These are phyloP conservation scores for Gastrophryne carolinensis DNA, from an alignment of 2,797 vertebrate species.

Conservation along the genomic window DNA sequence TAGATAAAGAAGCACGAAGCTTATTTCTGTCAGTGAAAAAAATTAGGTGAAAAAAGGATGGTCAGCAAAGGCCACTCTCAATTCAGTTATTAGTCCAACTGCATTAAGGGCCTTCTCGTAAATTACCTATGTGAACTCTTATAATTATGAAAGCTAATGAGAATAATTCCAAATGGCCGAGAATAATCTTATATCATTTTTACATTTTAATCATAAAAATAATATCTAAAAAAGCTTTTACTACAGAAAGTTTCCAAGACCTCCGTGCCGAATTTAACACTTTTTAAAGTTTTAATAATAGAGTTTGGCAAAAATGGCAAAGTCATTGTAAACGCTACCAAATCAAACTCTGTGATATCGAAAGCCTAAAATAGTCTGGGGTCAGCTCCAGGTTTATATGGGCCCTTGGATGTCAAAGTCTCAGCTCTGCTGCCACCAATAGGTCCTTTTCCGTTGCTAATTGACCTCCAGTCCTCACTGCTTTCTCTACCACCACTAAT, in stretches of 20 bases:
- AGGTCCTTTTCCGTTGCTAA: no score
- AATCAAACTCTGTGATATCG: neutral
- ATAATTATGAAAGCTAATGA: slow-evolving; percentile 59
- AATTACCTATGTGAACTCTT: slow-evolving; percentile 55
- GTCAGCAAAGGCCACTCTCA: slow-evolving; percentile 56
- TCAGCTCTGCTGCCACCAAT: no score
- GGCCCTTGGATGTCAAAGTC: no score
- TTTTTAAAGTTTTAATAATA: slow-evolving; percentile 44
- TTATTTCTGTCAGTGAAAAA: slow-evolving; percentile 46
- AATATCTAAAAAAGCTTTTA: slow-evolving; percentile 48
- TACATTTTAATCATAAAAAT: slow-evolving; percentile 60
- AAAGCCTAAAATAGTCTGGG: neutral
- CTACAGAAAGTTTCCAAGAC: slow-evolving; percentile 33
- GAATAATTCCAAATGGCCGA: slow-evolving; percentile 52
- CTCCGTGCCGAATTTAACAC: slow-evolving; percentile 34
- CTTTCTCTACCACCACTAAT: no score
- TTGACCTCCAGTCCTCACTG: no score
- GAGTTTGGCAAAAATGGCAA: slow-evolving; percentile 25
- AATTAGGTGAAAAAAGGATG: slow-evolving; percentile 55
- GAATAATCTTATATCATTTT: slow-evolving; percentile 57
- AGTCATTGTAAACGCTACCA: slow-evolving; percentile 36
- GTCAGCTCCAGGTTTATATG: no score
- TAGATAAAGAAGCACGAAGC: slow-evolving; percentile 12
- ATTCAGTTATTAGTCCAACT: slow-evolving; percentile 51
- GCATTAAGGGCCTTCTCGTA: slow-evolving; percentile 54